Base-by-base conservation (phyloP, 92 coral and sea anemone genomes). In the Zoanthus sansibaricus region DNA sequence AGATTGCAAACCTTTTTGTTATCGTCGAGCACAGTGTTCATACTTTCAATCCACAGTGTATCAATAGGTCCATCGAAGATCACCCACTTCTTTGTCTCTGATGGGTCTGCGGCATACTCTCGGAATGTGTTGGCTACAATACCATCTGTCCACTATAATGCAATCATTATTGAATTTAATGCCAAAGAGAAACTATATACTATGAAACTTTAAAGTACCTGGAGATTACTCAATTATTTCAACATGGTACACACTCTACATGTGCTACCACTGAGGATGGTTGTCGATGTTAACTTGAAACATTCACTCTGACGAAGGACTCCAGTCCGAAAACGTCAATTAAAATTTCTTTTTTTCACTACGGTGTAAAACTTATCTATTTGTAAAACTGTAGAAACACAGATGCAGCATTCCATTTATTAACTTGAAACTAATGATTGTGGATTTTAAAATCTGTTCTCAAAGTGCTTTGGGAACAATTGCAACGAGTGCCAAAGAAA, bases 51-150 rank as follows among this genome's bases (percentile, higher is more conserved):
- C 99, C 99, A 97, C 86, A 97, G 90, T 15, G 99, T 97, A 77
- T 97, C 99, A 70, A 97, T 97, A 8, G 99, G 99, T 44, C 99
- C 99, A 89, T 97, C 99, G 79, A 97, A 97, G 87, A 97, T 95
- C 16, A 97, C 99, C 99, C 99, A 97, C 80, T 97, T 97, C 86
- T 93, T 94, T 77, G 93, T 92, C 75, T 97, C 99, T 16, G 98
- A 92, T 86, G 96, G 99, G 82, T 97, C 99, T 0, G 99, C 89
- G 8, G 99, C 99, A 74, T 97, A 97, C 89, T 97, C 99, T 70
- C 99, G 98, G 95, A 97, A 97, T 5, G 99, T 97, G 89, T 97
- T 97, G 9, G 99, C 99, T 11, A 97, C 99, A 71, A 97, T 96
- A 76, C 99, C 99, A 79, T 97, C 99, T 4, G 99, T 97, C 99